Percentiles rank a stretch among this genome's conserved stretches.
Conservation (phyloP, 1,140 invertebrate species). For the Sarcophaga peregrina region DNA sequence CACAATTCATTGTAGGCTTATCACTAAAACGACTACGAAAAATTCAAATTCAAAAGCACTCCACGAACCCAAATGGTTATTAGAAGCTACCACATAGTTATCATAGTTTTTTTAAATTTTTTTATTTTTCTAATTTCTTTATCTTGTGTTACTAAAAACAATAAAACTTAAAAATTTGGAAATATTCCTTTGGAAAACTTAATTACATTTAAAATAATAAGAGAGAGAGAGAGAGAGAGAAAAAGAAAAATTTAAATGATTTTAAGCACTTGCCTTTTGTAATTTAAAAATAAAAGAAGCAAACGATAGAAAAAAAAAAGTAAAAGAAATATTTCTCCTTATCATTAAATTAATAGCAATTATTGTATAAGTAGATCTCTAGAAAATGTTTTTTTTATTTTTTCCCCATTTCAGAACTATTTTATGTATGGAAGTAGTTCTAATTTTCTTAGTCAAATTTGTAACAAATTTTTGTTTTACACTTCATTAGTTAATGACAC, state of each 20-base stretch:
- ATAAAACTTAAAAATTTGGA: too few species aligned
- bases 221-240: too few species aligned
- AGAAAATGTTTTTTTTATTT: not conserved
- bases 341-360: constrained; percentile 17
- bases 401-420: not conserved
- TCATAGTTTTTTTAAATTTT: too few species aligned
- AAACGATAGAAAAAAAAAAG: too few species aligned
- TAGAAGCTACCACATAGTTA: not conserved
- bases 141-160: too few species aligned
- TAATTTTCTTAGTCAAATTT: not conserved
- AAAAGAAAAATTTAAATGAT: not conserved
- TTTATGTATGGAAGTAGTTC: not conserved
- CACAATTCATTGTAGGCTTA: constrained; percentile 22
- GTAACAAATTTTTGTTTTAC: constrained; percentile 12
- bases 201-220: not conserved
- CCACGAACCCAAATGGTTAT: not conserved
- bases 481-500: constrained; percentile 12
- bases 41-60: not conserved
- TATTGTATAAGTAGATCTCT: too few species aligned
- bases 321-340: constrained; percentile 1
- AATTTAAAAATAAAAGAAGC: not conserved
- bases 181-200: not conserved
- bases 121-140: too few species aligned
- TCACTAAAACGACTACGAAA: not conserved
- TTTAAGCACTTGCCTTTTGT: not conserved